These are phyloP conservation scores for Eira barbara DNA, from an alignment of 2,113 vertebrate genomes.

Conservation along the genomic window DNA sequence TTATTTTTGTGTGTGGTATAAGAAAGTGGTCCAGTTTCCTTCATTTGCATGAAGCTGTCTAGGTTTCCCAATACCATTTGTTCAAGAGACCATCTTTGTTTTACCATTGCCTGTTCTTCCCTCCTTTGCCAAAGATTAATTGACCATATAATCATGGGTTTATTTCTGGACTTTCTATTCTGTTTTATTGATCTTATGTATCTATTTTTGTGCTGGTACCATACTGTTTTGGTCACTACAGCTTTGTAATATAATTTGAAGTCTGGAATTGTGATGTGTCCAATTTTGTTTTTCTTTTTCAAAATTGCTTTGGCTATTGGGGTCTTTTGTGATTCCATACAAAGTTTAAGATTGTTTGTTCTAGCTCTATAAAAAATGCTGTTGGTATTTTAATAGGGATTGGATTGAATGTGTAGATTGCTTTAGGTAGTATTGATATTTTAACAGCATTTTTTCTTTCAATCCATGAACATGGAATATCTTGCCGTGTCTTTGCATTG, in stretches of 20 bases:
- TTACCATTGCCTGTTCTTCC: background rate
- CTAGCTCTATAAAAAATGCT: background rate
- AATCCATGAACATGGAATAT: background rate
- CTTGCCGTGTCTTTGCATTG: background rate
- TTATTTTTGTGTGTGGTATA: background rate
- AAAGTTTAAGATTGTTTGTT: background rate
- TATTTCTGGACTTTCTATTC: background rate
- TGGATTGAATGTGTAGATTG: background rate
- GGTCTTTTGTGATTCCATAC: background rate
- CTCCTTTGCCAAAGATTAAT: background rate
- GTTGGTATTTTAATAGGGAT: background rate
- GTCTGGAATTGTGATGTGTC: background rate
- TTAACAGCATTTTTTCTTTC: background rate
- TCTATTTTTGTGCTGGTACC: background rate
- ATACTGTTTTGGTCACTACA: background rate
- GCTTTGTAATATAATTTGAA: background rate
- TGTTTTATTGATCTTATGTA: background rate
- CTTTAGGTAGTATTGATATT: background rate
- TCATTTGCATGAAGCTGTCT: background rate
- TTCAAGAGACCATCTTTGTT: background rate
- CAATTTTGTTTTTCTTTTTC: background rate
- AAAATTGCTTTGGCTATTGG: background rate
- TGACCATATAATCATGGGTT: background rate
- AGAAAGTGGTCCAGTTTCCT: background rate
- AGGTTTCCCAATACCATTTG: background rate